Percentiles rank a stretch among this genome's conserved stretches.
Evolutionary conservation across 37 sponge, comb jelly and placozoan species (phyloP).

Genomic region (Halichondria panicea): DNA sequence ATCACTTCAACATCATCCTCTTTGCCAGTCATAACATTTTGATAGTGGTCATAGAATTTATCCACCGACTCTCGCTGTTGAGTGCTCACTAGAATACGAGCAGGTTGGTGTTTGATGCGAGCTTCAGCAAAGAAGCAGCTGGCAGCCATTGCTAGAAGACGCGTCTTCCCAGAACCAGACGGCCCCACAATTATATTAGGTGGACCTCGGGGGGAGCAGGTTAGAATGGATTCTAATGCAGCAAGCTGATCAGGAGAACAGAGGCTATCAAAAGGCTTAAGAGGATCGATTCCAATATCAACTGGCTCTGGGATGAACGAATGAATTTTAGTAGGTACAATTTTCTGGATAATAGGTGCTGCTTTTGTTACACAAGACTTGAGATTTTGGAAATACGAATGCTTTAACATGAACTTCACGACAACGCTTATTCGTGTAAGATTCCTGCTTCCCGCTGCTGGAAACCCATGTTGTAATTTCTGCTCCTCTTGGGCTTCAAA

Average conservation of each 20-base stretch:
- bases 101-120: not conserved
- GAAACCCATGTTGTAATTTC: not conserved
- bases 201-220: conserved; percentile 18
- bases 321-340: not conserved
- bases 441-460: not conserved
- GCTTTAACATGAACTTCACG: conserved; percentile 38
- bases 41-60: conserved; percentile 27
- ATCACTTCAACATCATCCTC: not conserved
- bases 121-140: not conserved
- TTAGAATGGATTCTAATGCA: conserved; percentile 8
- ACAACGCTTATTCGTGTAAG: no score
- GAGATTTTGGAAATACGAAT: conserved; percentile 41
- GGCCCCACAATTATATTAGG: conserved; percentile 54
- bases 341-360: not conserved
- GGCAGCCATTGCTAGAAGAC: conserved; percentile 48
- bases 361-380: not conserved
- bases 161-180: conserved; percentile 66
- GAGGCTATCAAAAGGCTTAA: not conserved
- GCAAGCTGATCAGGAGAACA: conserved; percentile 21
- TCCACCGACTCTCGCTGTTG: conserved; percentile 55
- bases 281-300: no score
- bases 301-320: not conserved
- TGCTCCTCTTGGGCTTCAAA: not conserved
- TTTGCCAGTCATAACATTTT: not conserved
- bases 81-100: conserved; percentile 31